Conservation (phyloP, 1,140 invertebrate species). For the Orchesella cincta region DNA sequence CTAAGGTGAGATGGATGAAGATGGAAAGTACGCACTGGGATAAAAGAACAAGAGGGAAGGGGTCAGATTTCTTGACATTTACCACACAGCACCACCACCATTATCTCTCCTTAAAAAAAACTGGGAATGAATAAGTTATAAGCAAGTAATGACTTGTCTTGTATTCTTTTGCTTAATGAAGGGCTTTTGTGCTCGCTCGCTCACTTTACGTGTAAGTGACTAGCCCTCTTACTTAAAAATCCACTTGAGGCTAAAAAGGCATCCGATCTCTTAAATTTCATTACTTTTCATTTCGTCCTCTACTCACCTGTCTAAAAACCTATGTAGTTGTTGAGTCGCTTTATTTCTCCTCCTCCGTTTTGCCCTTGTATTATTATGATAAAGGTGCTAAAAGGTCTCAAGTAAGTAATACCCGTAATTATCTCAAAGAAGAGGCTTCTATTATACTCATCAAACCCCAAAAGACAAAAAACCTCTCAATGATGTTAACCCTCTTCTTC, state of each 20-base stretch:
- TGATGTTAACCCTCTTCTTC: conserved; percentile 9
- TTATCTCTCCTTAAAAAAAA: not conserved
- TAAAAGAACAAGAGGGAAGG: not conserved
- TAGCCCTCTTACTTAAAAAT: not conserved
- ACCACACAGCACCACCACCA: not conserved
- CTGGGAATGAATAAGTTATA: conserved; percentile 13
- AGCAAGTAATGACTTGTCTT: not conserved
- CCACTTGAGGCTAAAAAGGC: conserved; percentile 6
- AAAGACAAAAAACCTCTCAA: not conserved
- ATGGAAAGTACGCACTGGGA: not conserved
- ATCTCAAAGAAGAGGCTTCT: not conserved
- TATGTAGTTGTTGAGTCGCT: not conserved
- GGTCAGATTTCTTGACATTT: conserved; percentile 25
- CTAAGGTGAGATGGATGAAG: not conserved
- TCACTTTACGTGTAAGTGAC: not conserved
- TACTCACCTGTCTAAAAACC: conserved; percentile 10
- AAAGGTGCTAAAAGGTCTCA: conserved; percentile 19
- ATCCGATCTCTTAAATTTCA: conserved; percentile 26
- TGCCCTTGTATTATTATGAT: not conserved
- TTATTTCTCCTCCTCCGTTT: not conserved
- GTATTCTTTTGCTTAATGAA: conserved; percentile 8
- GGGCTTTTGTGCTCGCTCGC: not conserved
- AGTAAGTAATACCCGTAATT: conserved; percentile 25
- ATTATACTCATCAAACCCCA: not conserved
- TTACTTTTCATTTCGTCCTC: conserved; percentile 1